Percentiles rank a stretch among this genome's conserved stretches.
These are phyloP conservation scores for Carterocephalus palaemon DNA, from an alignment of 2,888 invertebrate species.

Conservation along the genomic window DNA sequence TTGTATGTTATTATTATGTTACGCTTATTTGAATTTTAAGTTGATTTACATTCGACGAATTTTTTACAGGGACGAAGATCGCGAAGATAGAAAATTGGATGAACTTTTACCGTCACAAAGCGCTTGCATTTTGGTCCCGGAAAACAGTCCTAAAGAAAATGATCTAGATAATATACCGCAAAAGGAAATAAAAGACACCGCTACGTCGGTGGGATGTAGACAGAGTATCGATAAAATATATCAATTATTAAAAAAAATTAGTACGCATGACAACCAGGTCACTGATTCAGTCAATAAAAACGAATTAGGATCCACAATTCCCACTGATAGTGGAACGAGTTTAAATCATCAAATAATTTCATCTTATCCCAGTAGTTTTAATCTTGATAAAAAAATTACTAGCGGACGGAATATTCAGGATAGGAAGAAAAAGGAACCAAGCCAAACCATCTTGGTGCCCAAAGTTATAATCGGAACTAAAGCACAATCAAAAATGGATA, in stretches of 20 bases:
- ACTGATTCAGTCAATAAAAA: too few relatives aligned
- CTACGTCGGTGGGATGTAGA: constrained; percentile 49
- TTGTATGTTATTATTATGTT: too few relatives aligned
- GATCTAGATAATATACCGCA: constrained; percentile 22
- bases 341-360: constrained; percentile 51
- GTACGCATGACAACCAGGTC: constrained; percentile 27
- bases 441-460: constrained; percentile 36
- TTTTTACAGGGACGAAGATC: not conserved
- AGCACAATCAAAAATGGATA: constrained; percentile 40
- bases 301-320: constrained; percentile 39
- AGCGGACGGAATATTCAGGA: not conserved
- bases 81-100: not conserved
- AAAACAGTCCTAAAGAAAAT: constrained; percentile 33
- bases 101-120: not conserved
- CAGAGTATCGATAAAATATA: constrained; percentile 68
- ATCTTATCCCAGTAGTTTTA: constrained; percentile 50
- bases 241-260: constrained; percentile 53
- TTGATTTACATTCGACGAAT: too few relatives aligned
- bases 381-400: constrained; percentile 42
- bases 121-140: constrained; percentile 33
- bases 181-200: constrained; percentile 35
- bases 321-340: constrained; percentile 59
- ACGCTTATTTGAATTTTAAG: too few relatives aligned
- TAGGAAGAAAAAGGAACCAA: constrained; percentile 30
- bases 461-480: constrained; percentile 61